Percentiles rank a stretch among this genome's conserved stretches.
These are phyloP conservation scores for Octonoba sinensis DNA, from an alignment of 2,888 invertebrate genomes.

Conservation along the genomic window DNA sequence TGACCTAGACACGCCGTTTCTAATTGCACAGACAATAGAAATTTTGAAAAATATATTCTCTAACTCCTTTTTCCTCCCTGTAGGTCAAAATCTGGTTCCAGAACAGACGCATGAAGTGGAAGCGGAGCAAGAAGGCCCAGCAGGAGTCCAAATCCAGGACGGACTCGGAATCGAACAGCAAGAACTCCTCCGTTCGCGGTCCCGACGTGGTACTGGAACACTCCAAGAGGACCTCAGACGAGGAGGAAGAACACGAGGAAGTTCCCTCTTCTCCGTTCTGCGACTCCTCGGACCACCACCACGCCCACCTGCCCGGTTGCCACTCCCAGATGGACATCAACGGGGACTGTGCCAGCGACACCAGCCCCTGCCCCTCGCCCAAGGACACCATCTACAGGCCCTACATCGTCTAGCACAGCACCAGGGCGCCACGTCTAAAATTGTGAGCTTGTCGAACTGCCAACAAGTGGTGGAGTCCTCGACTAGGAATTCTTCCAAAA, in stretches of 20 bases:
- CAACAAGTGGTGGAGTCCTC: too few relatives aligned
- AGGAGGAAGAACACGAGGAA: conserved; percentile 39
- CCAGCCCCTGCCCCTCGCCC: conserved; percentile 56
- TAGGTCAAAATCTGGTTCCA: conserved; percentile 94
- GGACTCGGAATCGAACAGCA: conserved; percentile 24
- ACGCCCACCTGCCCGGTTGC: conserved; percentile 37
- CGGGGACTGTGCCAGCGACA: conserved; percentile 42
- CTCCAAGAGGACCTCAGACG: conserved; percentile 20
- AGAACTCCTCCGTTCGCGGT: conserved; percentile 5
- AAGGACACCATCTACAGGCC: conserved; percentile 62
- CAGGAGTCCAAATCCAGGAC: conserved; percentile 70
- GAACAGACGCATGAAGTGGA: conserved; percentile 99
- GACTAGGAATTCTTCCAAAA: too few relatives aligned
- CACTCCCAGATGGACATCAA: conserved; percentile 45
- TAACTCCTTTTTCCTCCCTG: conserved; percentile 57
- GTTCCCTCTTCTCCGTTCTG: conserved; percentile 44
- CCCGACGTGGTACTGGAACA: conserved; percentile 25
- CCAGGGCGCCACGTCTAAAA: too few relatives aligned
- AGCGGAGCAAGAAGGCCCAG: conserved; percentile 95
- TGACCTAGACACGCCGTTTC: too few relatives aligned
- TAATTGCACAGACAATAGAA: too few relatives aligned
- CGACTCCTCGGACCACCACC: conserved; percentile 47
- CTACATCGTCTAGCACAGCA: conserved; percentile 55
- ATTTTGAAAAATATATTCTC: too few relatives aligned
- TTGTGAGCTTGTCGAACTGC: too few relatives aligned